phyloP scores from a whole-genome alignment of 2,888 invertebrate genomes.

The Doris montereyensis region DNA sequence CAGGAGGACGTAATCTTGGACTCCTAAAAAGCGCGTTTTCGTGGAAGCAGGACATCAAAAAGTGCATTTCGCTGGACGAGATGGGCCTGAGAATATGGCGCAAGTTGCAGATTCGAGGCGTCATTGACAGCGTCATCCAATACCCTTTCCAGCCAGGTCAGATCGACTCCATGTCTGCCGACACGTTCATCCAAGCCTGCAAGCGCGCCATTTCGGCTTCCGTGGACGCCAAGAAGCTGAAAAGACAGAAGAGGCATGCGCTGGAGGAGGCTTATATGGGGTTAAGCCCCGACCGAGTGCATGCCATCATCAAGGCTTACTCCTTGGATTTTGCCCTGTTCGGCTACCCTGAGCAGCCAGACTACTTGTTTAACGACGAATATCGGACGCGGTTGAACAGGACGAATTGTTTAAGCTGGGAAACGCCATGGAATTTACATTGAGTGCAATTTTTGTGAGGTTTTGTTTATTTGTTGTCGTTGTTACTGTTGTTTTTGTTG shows the following conservation, averaged over 20 bases:
- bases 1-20: constrained; percentile 40
- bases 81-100: constrained; percentile 43
- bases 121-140: constrained; percentile 30
- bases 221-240: constrained; percentile 14
- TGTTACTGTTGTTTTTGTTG: too few species aligned
- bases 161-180: constrained; percentile 15
- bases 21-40: constrained; percentile 31
- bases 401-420: too few species aligned
- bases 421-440: too few species aligned
- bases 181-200: constrained; percentile 24
- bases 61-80: constrained; percentile 28
- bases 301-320: too few species aligned
- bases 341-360: too few species aligned
- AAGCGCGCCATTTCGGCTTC: background rate
- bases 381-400: too few species aligned
- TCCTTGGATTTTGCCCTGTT: too few species aligned
- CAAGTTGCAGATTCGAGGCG: constrained; percentile 44
- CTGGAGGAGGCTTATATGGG: constrained; percentile 37
- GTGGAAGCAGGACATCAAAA: constrained; percentile 31
- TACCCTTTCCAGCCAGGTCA: constrained; percentile 33
- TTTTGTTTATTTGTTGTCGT: too few species aligned
- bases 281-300: too few species aligned
- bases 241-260: constrained; percentile 37
- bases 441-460: too few species aligned
- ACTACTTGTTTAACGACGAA: too few species aligned